Conservation (phyloP, 2,888 invertebrate species). For the Choreutis nemorana region DNA sequence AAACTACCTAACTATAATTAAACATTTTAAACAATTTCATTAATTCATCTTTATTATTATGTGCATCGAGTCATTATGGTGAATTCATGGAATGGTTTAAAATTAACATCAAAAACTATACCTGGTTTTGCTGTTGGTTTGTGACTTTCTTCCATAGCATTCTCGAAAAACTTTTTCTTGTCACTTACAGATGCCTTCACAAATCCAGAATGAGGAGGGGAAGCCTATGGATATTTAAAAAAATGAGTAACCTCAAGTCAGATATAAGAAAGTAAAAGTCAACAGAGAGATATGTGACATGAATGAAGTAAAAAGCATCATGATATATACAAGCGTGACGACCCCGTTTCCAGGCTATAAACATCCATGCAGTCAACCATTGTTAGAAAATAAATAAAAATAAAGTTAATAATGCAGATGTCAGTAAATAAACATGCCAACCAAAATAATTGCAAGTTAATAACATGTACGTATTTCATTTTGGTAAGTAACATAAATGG, state of each 20-base stretch:
- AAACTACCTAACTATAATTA: too few species aligned
- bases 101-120: constrained; percentile 31
- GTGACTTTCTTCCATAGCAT: constrained; percentile 92
- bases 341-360: constrained; percentile 43
- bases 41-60: too few species aligned
- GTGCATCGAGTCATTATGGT: too few species aligned
- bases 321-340: constrained; percentile 55
- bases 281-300: constrained; percentile 11
- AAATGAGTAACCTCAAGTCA: background rate
- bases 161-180: constrained; percentile 95
- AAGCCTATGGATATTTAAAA: constrained; percentile 43
- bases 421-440: constrained; percentile 53
- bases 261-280: constrained; percentile 13
- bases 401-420: constrained; percentile 16
- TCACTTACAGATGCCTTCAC: constrained; percentile 90
- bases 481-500: constrained; percentile 41
- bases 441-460: constrained; percentile 55
- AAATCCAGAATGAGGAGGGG: constrained; percentile 76
- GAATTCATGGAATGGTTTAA: too few species aligned
- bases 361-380: constrained; percentile 56
- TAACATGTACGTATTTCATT: constrained; percentile 31
- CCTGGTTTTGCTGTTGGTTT: constrained; percentile 87
- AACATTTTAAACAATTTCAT: too few species aligned
- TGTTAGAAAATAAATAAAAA: constrained; percentile 22
- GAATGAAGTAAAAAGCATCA: constrained; percentile 50